Base-by-base conservation (phyloP, 2,888 invertebrate genomes). In the Drosophila gaucha region DNA sequence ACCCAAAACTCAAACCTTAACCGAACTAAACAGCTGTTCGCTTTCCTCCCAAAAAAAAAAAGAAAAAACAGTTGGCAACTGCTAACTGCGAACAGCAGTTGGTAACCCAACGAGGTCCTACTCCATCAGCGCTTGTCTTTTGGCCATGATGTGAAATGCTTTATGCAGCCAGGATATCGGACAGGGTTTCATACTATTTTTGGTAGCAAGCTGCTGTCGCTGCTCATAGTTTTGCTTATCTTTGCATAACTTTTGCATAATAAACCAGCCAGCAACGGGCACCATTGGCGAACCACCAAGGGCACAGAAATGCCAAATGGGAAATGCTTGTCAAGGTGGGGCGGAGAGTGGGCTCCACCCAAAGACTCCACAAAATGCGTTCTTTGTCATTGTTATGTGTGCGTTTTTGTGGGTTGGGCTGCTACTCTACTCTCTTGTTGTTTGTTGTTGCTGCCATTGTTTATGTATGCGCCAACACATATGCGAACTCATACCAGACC, bases 231-330 rank as follows among this genome's bases (percentile, higher is more conserved):
- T 86, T 86, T 85, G 89, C 88, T 89, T 87, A 87, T 87, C 87
- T 89, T 88, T 86, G 86, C 87, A 89, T 89, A 89, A 84, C 86
- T 88, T 89, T 88, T 86, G 86, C 88, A 89, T 88, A 86, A 84
- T 84, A 89, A 89, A 85, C 86, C 86, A 86, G 69, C 66, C 80
- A 59, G 86, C 64, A 67, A 66, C 62, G 70, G 63, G 39, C 24
- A 50, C 63, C 65, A 62, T 20, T 46, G 30, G 58, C 59, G 60
- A 52, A 51, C 51, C 16, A 43, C 49, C 63, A 59, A 43, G 58
- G 65, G 35, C 50, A 47, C 28, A 35, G 22, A 28, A 62, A 44
- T 44, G 38, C 18, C 47, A 30, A 65, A 31, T 33, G 49, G 36
- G 46, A 16, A 30, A 31, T 18, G 33, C 46, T 46, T 14, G 16